phyloP scores from a whole-genome alignment of 2,888 invertebrate genomes.

The Eupithecia pulchellata region DNA sequence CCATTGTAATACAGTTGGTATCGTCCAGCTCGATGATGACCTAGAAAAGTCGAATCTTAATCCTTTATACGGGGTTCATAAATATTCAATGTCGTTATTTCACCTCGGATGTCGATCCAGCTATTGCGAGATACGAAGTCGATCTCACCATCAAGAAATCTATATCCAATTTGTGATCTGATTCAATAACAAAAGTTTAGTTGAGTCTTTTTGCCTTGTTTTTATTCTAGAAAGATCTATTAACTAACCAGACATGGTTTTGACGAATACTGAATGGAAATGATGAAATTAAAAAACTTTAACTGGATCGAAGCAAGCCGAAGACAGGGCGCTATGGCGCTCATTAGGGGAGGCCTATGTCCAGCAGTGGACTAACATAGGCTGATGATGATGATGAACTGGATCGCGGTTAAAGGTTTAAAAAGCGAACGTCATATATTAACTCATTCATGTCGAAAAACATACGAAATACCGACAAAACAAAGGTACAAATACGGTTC shows the following conservation, averaged over 20 bases:
- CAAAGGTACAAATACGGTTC: conserved; percentile 1
- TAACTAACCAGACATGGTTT: background rate
- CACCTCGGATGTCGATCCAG: conserved; percentile 81
- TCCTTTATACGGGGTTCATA: conserved; percentile 79
- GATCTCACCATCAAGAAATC: background rate
- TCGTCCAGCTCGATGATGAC: conserved; percentile 57
- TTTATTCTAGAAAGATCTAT: background rate
- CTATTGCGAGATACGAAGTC: conserved; percentile 6
- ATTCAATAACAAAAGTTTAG: background rate
- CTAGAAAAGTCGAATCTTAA: conserved; percentile 80
- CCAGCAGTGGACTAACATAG: too few relatives aligned
- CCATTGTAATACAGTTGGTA: conserved; percentile 28
- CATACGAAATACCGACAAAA: background rate
- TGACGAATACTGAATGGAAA: too few relatives aligned
- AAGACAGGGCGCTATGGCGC: too few relatives aligned
- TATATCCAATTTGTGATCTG: background rate
- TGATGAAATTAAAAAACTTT: too few relatives aligned
- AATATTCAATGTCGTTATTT: conserved; percentile 83
- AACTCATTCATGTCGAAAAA: background rate
- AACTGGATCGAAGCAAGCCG: too few relatives aligned
- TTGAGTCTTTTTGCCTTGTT: background rate
- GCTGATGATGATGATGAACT: background rate
- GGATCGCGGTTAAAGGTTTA: too few relatives aligned
- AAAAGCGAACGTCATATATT: background rate
- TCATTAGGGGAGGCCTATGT: too few relatives aligned